Base-by-base conservation (phyloP, 2,797 vertebrate genomes). In the Cyprinella venusta region DNA sequence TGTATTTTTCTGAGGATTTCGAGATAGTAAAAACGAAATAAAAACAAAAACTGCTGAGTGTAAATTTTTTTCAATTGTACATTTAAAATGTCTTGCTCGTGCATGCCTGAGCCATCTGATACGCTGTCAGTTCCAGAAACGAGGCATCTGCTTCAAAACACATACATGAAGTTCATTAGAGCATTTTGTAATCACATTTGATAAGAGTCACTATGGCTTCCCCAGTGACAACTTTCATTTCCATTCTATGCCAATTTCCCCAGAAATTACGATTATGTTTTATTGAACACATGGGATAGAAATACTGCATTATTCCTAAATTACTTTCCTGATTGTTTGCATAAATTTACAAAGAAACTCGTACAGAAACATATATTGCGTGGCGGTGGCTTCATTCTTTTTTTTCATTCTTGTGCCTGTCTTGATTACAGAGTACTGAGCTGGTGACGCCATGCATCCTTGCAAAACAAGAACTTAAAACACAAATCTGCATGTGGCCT, bases 151-250 rank as follows among this genome's bases (percentile, higher is more conserved):
- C 76, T 2, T 8, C 10, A 19, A 30, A 79, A 52, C 2, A 42
- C 61, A 8, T 56, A 38, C 12, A 65, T 79, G 61, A 50, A 65
- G 61, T 79, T 79, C 61, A 79, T 65, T 79, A 79, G 76, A 79
- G 76, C 19, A 8, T 67, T 79, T 78, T 65, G 76, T 67, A 79
- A 50, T 79, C 63, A 63, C 76, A 63, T 63, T 64, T 48, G 48
- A 77, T 64, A 64, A 77, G 26, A 64, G 18, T 26, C 40, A 64
- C 18, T 33, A 61, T 64, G 59, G 76, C 24, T 45, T 64, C 59
- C 59, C 24, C 2, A 64, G 59, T 33, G 24, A 77, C 75, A 77
- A 48, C 24, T 77, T 63, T 77, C 3, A 67, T n/a, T 79, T 67
- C 42, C 19, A 65, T 78, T 67, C 19, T 50, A 45, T 0, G 12